Conservation (phyloP, 1,140 invertebrate species). For the Heliconius eleuchia region DNA sequence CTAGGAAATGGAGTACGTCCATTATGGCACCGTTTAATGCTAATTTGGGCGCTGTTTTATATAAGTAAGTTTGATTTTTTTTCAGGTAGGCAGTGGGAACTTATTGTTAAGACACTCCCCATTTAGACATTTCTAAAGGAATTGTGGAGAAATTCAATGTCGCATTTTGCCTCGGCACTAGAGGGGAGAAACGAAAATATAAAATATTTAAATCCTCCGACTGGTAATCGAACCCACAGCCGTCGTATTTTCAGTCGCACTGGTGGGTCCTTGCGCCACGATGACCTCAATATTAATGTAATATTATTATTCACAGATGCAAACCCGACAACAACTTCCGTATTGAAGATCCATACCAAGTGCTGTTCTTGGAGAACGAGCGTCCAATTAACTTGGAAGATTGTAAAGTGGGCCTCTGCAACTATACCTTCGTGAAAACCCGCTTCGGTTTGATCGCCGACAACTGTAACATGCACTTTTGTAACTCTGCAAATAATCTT, state of each 20-base stretch:
- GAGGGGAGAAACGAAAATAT: too few relatives aligned
- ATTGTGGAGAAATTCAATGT: too few relatives aligned
- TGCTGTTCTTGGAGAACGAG: constrained; percentile 84
- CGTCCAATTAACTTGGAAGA: constrained; percentile 82
- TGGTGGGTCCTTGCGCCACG: too few relatives aligned
- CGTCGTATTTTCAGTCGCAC: too few relatives aligned
- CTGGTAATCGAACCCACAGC: too few relatives aligned
- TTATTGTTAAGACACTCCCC: too few relatives aligned
- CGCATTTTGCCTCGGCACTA: too few relatives aligned
- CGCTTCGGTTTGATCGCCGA: constrained; percentile 57
- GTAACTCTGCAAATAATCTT: constrained; percentile 53
- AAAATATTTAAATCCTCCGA: too few relatives aligned
- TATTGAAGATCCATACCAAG: constrained; percentile 80
- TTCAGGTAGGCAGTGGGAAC: too few relatives aligned
- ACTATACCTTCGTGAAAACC: constrained; percentile 78
- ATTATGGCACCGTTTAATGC: constrained; percentile 87
- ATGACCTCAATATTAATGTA: too few relatives aligned
- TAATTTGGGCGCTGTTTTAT: constrained; percentile 90
- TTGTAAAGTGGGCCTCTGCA: constrained; percentile 84
- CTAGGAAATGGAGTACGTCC: constrained; percentile 87
- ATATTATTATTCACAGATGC: constrained; percentile 70
- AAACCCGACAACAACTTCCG: constrained; percentile 70
- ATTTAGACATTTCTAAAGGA: too few relatives aligned
- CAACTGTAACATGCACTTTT: constrained; percentile 70
- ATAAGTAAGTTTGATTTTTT: constrained; percentile 81